Evolutionary conservation across 1,140 invertebrate genomes (phyloP).

Genomic region (Drosophila tani): DNA sequence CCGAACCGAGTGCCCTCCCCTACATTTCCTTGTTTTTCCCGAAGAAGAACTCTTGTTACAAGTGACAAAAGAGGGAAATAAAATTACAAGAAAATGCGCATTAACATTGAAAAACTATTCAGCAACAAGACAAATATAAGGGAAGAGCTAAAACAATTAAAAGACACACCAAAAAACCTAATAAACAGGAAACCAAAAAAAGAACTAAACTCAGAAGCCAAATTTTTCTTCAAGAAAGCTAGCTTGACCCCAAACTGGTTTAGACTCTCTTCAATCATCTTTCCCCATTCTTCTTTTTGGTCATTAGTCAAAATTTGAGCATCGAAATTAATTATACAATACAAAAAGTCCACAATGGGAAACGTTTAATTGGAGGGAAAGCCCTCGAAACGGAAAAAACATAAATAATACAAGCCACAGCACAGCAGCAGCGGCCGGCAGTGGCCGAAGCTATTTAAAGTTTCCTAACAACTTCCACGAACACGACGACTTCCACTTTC

Average conservation of each 20-base stretch:
- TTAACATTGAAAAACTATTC: slow-evolving; percentile 61
- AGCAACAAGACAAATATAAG: slow-evolving; percentile 32
- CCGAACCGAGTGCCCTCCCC: too few relatives aligned
- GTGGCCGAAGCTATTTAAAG: slow-evolving; percentile 63
- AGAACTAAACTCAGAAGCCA: slow-evolving; percentile 30
- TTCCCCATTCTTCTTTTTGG: slow-evolving; percentile 38
- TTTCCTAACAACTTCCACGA: slow-evolving; percentile 52
- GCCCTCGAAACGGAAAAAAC: slow-evolving; percentile 42
- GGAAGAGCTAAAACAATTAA: slow-evolving; percentile 74
- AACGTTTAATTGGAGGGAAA: slow-evolving; percentile 76
- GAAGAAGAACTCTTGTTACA: slow-evolving; percentile 16
- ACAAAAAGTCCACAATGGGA: slow-evolving; percentile 63
- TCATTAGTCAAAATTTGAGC: slow-evolving; percentile 78
- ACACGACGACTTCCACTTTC: slow-evolving; percentile 72
- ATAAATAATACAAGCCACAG: slow-evolving; percentile 50
- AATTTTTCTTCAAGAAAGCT: slow-evolving; percentile 12
- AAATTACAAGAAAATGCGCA: slow-evolving; percentile 72
- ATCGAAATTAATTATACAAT: slow-evolving; percentile 65
- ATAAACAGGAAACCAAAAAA: slow-evolving; percentile 57
- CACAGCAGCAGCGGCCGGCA: neutral
- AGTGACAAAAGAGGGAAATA: slow-evolving; percentile 82
- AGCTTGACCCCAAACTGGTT: slow-evolving; percentile 22
- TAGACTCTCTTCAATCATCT: slow-evolving; percentile 50
- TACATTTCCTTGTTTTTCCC: slow-evolving; percentile 1
- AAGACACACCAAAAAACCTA: slow-evolving; percentile 31